Evolutionary conservation across 2,888 invertebrate species (phyloP).

Genomic region (Eupsilia transversa): DNA sequence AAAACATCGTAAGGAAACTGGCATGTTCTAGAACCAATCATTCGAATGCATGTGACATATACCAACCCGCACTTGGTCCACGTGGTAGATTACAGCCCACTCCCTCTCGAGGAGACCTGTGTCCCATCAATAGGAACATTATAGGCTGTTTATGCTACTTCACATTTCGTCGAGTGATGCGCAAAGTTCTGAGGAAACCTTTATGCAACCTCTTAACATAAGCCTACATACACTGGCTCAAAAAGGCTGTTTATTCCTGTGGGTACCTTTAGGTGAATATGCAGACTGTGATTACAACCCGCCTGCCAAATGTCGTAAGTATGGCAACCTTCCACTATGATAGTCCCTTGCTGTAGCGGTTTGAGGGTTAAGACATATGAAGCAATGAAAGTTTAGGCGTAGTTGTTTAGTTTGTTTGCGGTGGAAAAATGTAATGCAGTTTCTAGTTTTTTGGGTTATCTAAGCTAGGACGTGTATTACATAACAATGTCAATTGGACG

Average conservation of each 20-base stretch:
- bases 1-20: too few relatives aligned
- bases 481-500: too few relatives aligned
- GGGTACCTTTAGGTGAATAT: not conserved
- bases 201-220: not conserved
- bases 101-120: too few relatives aligned
- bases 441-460: not conserved
- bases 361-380: not conserved
- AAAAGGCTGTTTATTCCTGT: not conserved
- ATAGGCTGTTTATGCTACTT: too few relatives aligned
- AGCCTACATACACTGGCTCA: not conserved
- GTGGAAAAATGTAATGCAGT: not conserved
- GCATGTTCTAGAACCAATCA: too few relatives aligned
- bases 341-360: not conserved
- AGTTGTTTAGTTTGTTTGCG: not conserved
- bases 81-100: too few relatives aligned
- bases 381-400: not conserved
- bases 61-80: too few relatives aligned
- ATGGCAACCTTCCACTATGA: slow-evolving; percentile 10
- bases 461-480: not conserved
- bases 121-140: too few relatives aligned
- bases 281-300: slow-evolving; percentile 11
- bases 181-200: not conserved
- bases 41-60: too few relatives aligned
- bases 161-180: not conserved
- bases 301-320: slow-evolving; percentile 29